Percentiles rank a stretch among this genome's conserved stretches.
These are phyloP conservation scores for Hepsetus odoe DNA, from an alignment of 2,113 vertebrate species.

Conservation along the genomic window DNA sequence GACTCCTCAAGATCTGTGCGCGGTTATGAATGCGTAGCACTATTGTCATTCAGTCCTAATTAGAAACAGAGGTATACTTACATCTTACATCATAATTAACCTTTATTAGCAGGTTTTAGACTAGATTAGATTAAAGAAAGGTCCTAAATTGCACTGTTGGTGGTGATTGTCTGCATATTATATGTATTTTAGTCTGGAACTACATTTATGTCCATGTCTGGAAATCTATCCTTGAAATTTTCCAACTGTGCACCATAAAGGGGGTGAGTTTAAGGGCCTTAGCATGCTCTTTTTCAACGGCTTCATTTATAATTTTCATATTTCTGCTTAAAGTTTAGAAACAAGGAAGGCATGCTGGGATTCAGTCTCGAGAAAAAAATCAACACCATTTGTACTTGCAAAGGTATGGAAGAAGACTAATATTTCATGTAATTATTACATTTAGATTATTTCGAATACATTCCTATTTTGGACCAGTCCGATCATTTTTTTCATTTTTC, in stretches of 20 bases:
- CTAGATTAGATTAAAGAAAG: neutral
- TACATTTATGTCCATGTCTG: neutral
- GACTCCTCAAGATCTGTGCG: neutral
- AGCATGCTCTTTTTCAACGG: too few species aligned
- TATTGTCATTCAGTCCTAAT: neutral
- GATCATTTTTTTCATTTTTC: too few species aligned
- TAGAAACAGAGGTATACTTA: neutral
- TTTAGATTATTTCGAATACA: too few species aligned
- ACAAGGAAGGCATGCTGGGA: too few species aligned
- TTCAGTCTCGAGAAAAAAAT: too few species aligned
- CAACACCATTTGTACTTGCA: too few species aligned
- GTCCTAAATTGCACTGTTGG: neutral
- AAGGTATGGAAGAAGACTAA: too few species aligned
- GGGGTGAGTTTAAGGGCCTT: neutral
- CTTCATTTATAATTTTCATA: too few species aligned
- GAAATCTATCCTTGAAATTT: neutral
- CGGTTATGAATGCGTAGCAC: neutral
- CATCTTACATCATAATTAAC: neutral
- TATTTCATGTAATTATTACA: too few species aligned
- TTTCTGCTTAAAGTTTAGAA: too few species aligned
- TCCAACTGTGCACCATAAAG: neutral
- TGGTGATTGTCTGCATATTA: neutral
- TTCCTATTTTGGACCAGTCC: too few species aligned
- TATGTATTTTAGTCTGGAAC: neutral
- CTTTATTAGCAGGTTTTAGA: neutral